Conservation (phyloP, 2,797 vertebrate species). For the Perdix hodgsoniae region DNA sequence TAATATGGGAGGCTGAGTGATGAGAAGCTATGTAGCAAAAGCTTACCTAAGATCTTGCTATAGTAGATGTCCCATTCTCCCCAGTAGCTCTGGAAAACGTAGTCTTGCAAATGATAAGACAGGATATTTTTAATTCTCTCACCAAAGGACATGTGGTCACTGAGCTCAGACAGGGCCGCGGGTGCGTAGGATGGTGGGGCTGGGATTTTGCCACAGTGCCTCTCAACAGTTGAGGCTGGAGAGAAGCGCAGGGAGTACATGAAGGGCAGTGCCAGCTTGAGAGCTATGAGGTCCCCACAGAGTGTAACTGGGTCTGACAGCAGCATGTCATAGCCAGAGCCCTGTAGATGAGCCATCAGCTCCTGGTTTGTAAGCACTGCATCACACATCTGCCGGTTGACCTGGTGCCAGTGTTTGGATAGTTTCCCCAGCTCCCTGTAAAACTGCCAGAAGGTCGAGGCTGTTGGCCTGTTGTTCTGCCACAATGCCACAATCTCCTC, state of each 20-base stretch:
- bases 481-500: slow-evolving; percentile 70
- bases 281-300: slow-evolving; percentile 86
- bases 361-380: slow-evolving; percentile 77
- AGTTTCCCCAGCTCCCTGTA: slow-evolving; percentile 74
- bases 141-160: slow-evolving; percentile 83
- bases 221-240: slow-evolving; percentile 82
- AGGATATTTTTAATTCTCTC: slow-evolving; percentile 85
- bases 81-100: slow-evolving; percentile 74
- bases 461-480: slow-evolving; percentile 77
- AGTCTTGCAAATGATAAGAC: slow-evolving; percentile 82
- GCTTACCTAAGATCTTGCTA: slow-evolving; percentile 82
- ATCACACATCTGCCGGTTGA: slow-evolving; percentile 74
- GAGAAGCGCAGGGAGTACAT: slow-evolving; percentile 84
- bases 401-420: neutral
- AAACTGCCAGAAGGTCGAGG: slow-evolving; percentile 79
- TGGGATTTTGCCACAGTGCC: slow-evolving; percentile 86
- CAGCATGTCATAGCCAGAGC: slow-evolving; percentile 81
- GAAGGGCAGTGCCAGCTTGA: slow-evolving; percentile 83
- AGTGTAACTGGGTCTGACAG: slow-evolving; percentile 82
- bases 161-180: slow-evolving; percentile 83
- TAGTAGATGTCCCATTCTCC: slow-evolving; percentile 83
- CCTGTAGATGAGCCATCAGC: slow-evolving; percentile 82
- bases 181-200: slow-evolving; percentile 85
- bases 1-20: neutral
- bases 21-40: neutral